phyloP scores from a whole-genome alignment of 1,140 invertebrate species.

The Lasioglossum albipes region DNA sequence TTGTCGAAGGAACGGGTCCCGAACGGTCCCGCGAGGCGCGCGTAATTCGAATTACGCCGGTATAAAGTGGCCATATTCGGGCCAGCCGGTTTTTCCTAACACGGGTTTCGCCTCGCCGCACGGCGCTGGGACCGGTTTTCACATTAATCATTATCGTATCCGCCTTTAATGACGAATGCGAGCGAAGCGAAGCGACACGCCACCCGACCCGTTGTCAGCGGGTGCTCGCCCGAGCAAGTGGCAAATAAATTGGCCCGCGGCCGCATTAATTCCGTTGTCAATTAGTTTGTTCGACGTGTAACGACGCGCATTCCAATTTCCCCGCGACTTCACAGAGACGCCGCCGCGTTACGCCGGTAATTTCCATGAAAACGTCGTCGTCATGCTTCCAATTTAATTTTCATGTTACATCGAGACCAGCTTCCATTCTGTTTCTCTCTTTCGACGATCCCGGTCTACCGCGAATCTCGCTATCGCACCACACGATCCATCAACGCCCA shows the following conservation, averaged over 20 bases:
- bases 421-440: neutral
- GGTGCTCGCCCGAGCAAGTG: constrained; percentile 56
- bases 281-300: constrained; percentile 60
- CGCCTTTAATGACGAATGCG: constrained; percentile 64
- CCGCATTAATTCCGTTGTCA: constrained; percentile 67
- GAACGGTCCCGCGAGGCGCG: constrained; percentile 32
- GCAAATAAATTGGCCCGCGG: constrained; percentile 66
- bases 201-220: constrained; percentile 18
- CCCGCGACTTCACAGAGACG: neutral
- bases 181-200: constrained; percentile 37
- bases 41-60: constrained; percentile 52
- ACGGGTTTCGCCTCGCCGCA: constrained; percentile 15
- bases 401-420: neutral
- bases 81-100: constrained; percentile 56
- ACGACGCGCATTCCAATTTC: constrained; percentile 51
- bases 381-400: constrained; percentile 30
- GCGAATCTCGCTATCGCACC: too few relatives aligned
- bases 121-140: constrained; percentile 60
- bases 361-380: constrained; percentile 32
- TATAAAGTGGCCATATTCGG: constrained; percentile 61
- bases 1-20: constrained; percentile 25
- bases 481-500: too few relatives aligned
- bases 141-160: constrained; percentile 69
- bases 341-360: neutral
- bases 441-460: neutral